phyloP scores from a whole-genome alignment of 2,797 vertebrate species.

The Onychomys torridus region DNA sequence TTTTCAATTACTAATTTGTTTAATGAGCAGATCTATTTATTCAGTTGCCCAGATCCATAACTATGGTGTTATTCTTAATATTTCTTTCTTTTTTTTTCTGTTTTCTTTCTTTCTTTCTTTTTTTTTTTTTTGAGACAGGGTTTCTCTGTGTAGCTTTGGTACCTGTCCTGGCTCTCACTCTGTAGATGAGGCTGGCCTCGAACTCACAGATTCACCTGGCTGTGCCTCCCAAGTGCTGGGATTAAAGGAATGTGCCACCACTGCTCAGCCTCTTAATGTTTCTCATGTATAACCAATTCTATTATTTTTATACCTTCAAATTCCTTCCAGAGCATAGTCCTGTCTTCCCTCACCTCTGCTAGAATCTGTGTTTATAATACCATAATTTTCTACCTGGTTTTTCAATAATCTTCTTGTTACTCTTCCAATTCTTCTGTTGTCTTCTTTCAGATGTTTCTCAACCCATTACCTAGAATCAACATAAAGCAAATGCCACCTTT shows the following conservation, averaged over 20 bases:
- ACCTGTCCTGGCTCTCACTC: too few species aligned
- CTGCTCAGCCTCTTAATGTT: not conserved
- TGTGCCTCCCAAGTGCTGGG: too few species aligned
- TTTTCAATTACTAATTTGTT: not conserved
- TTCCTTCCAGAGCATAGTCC: not conserved
- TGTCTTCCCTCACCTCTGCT: not conserved
- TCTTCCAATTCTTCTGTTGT: not conserved
- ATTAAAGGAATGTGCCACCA: too few species aligned
- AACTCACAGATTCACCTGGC: too few species aligned
- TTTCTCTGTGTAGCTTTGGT: too few species aligned
- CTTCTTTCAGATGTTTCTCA: not conserved
- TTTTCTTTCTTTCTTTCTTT: too few species aligned
- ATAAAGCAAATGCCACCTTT: not conserved
- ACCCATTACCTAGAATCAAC: not conserved
- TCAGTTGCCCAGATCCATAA: not conserved
- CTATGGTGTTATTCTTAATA: not conserved
- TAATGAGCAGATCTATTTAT: not conserved
- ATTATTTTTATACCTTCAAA: not conserved
- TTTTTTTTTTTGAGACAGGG: too few species aligned
- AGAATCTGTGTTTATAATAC: not conserved
- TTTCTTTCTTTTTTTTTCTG: not conserved
- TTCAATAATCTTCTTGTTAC: not conserved
- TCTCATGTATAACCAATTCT: not conserved
- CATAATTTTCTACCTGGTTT: not conserved
- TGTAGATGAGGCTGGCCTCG: too few species aligned